Base-by-base conservation (phyloP, 2,888 invertebrate species). In the Callimorpha dominula region DNA sequence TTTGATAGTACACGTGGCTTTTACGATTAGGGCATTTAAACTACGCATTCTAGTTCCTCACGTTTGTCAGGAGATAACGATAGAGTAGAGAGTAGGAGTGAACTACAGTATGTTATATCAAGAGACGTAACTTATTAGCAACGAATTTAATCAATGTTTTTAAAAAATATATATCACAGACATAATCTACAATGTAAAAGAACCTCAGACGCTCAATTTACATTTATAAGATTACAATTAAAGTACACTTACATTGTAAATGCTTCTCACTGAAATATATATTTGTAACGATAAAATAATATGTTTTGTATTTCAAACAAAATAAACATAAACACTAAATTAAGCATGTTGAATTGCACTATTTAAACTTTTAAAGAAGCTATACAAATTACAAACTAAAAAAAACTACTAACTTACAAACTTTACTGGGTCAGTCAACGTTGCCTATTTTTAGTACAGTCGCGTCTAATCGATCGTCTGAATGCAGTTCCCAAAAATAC, bases 401-500 rank as follows among this genome's bases (percentile, higher is more conserved):
- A n/a, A n/a, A n/a, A n/a, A n/a, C n/a, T n/a, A n/a, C n/a, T n/a
- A n/a, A n/a, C 40, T 71, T 72, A 52, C 60, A 71, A 79, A 73
- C 75, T 81, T 68, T 75, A 83, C 69, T 90, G 81, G 90, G 91
- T 88, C 90, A 88, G 81, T 78, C 79, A 60, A 68, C 50, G 57
- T 46, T 71, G 71, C 78, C 74, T 91, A 91, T 90, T 88, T 89
- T 85, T 85, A 89, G 86, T 78, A 69, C 64, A 70, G 82, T 76
- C 81, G 77, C 84, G 78, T 82, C 74, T 86, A 82, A 91, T 91
- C 89, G 89, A 91, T 90, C 80, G 85, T 62, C 74, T 81, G 83
- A 89, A 90, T 92, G 89, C 90, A 90, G 83, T 88, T 87, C 84
- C 86, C 87, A 78, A 90, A 88, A 86, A 87, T 87, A 88, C 73